A percentile compares a stretch with the other conserved stretches of the same genome.
Evolutionary conservation across 2,113 vertebrate genomes (phyloP).

Genomic region (Muntiacus reevesi): DNA sequence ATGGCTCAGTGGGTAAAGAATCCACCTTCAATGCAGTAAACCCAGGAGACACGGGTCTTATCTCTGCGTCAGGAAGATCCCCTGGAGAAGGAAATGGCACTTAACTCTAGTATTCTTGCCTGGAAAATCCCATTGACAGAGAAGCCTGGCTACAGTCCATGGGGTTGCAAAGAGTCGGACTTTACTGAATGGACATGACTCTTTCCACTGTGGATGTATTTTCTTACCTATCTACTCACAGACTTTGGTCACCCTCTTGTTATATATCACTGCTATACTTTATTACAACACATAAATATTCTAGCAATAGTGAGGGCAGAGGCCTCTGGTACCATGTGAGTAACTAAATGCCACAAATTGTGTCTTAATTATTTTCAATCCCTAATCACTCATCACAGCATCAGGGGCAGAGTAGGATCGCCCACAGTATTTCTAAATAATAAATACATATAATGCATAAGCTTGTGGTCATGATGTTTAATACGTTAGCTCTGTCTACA

Average conservation of each 20-base stretch:
- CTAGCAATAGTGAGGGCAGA: not conserved
- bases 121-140: not conserved
- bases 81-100: not conserved
- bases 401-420: not conserved
- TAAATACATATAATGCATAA: not conserved
- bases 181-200: not conserved
- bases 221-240: not conserved
- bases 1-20: not conserved
- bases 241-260: not conserved
- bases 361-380: not conserved
- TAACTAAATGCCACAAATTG: not conserved
- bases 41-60: not conserved
- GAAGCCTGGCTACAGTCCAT: not conserved
- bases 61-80: not conserved
- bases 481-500: not conserved
- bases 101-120: not conserved
- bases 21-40: not conserved
- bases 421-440: not conserved
- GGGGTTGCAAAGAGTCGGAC: fast-evolving
- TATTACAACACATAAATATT: not conserved
- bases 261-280: not conserved
- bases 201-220: not conserved
- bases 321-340: not conserved
- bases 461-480: not conserved
- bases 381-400: not conserved